A percentile compares a stretch with the other conserved stretches of the same genome.
phyloP scores from a whole-genome alignment of 2,113 vertebrate genomes.

The Catagonus wagneri region DNA sequence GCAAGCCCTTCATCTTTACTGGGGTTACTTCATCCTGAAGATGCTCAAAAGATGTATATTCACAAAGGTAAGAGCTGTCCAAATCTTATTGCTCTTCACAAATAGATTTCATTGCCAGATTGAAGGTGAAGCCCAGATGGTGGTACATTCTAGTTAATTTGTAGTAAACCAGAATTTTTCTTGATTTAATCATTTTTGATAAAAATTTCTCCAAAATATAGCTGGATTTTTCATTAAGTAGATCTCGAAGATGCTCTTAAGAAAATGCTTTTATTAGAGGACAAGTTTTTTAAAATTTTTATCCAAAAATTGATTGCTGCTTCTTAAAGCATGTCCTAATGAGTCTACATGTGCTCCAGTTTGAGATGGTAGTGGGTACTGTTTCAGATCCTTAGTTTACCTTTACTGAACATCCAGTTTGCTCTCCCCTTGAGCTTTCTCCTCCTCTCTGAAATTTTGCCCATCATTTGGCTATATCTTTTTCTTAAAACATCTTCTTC shows the following conservation, averaged over 20 bases:
- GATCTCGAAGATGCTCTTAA: neutral
- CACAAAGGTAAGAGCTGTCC: slow-evolving; percentile 88
- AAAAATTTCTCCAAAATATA: neutral
- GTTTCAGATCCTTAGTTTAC: neutral
- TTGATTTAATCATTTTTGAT: neutral
- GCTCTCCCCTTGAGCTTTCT: neutral
- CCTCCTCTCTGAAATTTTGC: neutral
- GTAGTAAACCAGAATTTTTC: neutral
- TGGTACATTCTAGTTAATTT: neutral
- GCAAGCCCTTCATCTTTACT: slow-evolving; percentile 94
- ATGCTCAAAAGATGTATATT: slow-evolving; percentile 94
- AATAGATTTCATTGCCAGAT: neutral
- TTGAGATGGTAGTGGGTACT: neutral
- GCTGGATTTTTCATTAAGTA: neutral
- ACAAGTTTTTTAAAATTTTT: neutral
- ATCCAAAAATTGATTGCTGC: neutral
- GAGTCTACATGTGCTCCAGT: neutral
- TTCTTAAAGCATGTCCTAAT: neutral
- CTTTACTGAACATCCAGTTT: neutral
- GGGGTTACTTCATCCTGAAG: slow-evolving; percentile 93
- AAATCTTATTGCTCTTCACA: neutral
- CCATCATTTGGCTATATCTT: neutral
- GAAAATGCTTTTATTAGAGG: slow-evolving; percentile 43
- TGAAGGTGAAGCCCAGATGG: neutral
- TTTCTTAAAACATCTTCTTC: slow-evolving; percentile 17